Evolutionary conservation across 1,140 invertebrate genomes (phyloP).

Genomic region (Harpegnathos saltator): DNA sequence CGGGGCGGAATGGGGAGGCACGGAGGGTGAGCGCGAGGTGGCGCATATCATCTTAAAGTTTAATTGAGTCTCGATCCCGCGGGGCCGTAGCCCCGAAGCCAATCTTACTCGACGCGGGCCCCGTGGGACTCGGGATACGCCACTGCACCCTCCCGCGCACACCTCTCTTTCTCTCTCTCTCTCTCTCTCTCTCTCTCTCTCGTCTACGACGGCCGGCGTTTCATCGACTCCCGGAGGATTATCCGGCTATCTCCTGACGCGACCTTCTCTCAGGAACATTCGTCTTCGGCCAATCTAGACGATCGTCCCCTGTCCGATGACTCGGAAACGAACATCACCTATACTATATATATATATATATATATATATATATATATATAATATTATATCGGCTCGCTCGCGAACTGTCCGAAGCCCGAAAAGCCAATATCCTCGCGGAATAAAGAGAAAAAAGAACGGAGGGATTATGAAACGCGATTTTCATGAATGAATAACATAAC

Average conservation of each 20-base stretch:
- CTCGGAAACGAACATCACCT: neutral
- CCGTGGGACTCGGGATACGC: slow-evolving; percentile 69
- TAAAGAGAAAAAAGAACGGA: no score
- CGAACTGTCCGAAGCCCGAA: neutral
- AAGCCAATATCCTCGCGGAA: neutral
- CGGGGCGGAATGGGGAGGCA: neutral
- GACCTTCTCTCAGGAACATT: slow-evolving; percentile 41
- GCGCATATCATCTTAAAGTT: slow-evolving; percentile 91
- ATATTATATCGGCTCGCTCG: neutral
- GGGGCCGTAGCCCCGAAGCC: slow-evolving; percentile 86
- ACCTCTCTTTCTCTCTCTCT: no score
- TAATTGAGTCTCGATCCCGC: slow-evolving; percentile 88
- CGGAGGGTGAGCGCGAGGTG: slow-evolving; percentile 67
- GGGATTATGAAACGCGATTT: no score
- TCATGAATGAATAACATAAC: no score
- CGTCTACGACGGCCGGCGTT: slow-evolving; percentile 55
- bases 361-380: no score
- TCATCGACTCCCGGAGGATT: slow-evolving; percentile 61
- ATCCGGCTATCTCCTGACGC: slow-evolving; percentile 60
- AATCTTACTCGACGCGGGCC: slow-evolving; percentile 80
- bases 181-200: no score
- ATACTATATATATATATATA: no score
- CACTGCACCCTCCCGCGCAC: slow-evolving; percentile 64
- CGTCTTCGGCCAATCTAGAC: slow-evolving; percentile 28
- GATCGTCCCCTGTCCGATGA: slow-evolving; percentile 19